Evolutionary conservation across 2,113 vertebrate genomes (phyloP), one percentile per base, ranked within the genome.

Genomic region (Oreochromis spilurus): DNA sequence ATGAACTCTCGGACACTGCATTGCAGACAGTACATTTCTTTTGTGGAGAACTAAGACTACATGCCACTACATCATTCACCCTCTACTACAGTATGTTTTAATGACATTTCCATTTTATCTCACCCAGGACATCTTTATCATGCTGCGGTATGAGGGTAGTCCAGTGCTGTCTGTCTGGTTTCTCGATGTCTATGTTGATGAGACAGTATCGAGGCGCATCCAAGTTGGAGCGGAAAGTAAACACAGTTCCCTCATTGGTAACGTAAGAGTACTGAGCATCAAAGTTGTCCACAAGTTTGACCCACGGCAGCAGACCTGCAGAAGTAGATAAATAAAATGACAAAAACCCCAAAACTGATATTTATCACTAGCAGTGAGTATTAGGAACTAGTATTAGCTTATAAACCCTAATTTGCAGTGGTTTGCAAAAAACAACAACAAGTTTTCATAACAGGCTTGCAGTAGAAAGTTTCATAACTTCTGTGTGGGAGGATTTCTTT

Each of bases 41-140:
- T 13, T 40, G 13, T 24, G n/a, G 53, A 43, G 82, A 84, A 82
- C 14, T 80, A 60, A n/a, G 72, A 53, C 29, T 13, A 11, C 38
- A 52, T 2, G 11, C 4, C 5, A 77, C 16, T 50, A 31, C 24
- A 52, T 50, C 13, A 52, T 10, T 77, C 43, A 50, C 4, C 16
- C 24, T 50, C 26, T 77, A 48, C 4, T 50, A 77, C 24, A 19
- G 21, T 26, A 50, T 31, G 16, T 7, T 31, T 50, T 50, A 77
- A 7, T 34, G 3, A 70, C 21, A 78, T 13, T 40, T 52, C 54
- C 14, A 14, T 52, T 54, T 4, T 11, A 48, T 84, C 95, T 95
- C 89, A 97, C 96, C 96, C 79, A 97, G 90, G 79, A 97, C 96
- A 5, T 97, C 96, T 72, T 96, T 95, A 36, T 95, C 83, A 1